These are phyloP conservation scores for Dendrophyllia cribrosa DNA, from an alignment of 64 coral and sea anemone species.

Conservation along the genomic window DNA sequence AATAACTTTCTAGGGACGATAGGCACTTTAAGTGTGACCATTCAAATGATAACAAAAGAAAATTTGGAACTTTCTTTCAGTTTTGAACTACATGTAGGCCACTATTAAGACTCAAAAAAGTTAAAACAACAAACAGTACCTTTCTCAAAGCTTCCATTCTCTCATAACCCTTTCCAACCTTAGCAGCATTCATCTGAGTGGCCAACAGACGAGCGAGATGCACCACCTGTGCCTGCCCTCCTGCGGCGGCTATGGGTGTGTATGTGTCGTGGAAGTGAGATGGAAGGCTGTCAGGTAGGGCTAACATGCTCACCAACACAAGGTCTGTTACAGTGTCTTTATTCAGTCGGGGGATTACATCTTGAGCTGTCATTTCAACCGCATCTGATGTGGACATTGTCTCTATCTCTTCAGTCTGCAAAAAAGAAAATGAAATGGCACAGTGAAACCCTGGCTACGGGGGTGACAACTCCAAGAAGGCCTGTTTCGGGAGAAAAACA, in stretches of 20 bases:
- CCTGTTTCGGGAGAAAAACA: no score
- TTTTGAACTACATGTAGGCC: no score
- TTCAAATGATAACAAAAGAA: no score
- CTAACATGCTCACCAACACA: conserved; percentile 95
- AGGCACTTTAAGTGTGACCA: no score
- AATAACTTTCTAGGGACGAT: no score
- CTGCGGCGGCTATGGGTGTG: conserved; percentile 98
- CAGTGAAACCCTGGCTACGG: no score
- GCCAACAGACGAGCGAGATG: conserved; percentile 92
- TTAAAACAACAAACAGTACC: conserved; percentile 26
- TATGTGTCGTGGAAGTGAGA: conserved; percentile 95
- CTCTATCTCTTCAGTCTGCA: conserved; percentile 75
- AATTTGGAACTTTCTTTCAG: no score
- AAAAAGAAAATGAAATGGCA: neutral
- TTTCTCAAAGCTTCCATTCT: conserved; percentile 91
- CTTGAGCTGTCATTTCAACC: conserved; percentile 93
- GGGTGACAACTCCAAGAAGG: no score
- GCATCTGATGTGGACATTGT: conserved; percentile 96
- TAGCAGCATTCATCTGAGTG: conserved; percentile 91
- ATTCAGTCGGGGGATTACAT: conserved; percentile 89
- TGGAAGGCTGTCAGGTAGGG: conserved; percentile 85
- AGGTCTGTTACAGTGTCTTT: conserved; percentile 96
- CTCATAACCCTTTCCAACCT: conserved; percentile 93
- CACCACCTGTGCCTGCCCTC: conserved; percentile 87
- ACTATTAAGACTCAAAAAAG: no score